Evolutionary conservation across 2,797 vertebrate genomes (phyloP).

Genomic region (Sebastes minor): DNA sequence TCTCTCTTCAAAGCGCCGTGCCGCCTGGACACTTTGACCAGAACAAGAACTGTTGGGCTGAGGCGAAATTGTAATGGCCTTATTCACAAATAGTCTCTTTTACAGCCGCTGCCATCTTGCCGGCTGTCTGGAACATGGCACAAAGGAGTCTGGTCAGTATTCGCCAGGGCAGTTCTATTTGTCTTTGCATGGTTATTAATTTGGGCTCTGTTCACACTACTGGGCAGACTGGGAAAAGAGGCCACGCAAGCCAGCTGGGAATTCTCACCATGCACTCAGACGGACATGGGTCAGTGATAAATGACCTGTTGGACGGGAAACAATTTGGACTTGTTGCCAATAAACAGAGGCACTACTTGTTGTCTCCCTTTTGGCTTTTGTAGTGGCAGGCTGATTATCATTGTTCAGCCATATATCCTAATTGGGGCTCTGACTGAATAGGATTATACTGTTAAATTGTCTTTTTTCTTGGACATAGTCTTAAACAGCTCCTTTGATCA

Average conservation of each 20-base stretch:
- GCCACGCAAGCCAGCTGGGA: constrained; percentile 51
- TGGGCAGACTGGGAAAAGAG: constrained; percentile 45
- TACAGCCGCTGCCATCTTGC: constrained; percentile 37
- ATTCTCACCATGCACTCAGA: constrained; percentile 27
- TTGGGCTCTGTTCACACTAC: constrained; percentile 38
- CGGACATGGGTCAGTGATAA: constrained; percentile 19
- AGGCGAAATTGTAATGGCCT: constrained; percentile 16
- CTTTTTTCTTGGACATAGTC: not conserved
- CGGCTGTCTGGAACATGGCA: constrained; percentile 55
- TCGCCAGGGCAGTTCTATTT: constrained; percentile 55
- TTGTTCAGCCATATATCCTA: constrained; percentile 31
- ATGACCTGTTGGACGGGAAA: constrained; percentile 40
- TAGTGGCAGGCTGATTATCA: constrained; percentile 14
- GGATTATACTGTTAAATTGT: constrained; percentile 31
- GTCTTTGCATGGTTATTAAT: constrained; percentile 64
- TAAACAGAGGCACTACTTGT: constrained; percentile 35
- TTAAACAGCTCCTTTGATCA: constrained; percentile 46
- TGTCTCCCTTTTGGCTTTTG: constrained; percentile 25
- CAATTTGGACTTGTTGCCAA: constrained; percentile 20
- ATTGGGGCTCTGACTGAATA: constrained; percentile 42
- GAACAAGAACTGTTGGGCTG: constrained; percentile 15
- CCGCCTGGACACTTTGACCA: constrained; percentile 37
- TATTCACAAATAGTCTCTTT: constrained; percentile 47
- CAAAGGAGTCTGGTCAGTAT: constrained; percentile 51
- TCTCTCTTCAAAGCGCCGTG: not conserved